Conservation (phyloP, 37 sponge, comb jelly and placozoan genomes). For the Beroe forskalii region DNA sequence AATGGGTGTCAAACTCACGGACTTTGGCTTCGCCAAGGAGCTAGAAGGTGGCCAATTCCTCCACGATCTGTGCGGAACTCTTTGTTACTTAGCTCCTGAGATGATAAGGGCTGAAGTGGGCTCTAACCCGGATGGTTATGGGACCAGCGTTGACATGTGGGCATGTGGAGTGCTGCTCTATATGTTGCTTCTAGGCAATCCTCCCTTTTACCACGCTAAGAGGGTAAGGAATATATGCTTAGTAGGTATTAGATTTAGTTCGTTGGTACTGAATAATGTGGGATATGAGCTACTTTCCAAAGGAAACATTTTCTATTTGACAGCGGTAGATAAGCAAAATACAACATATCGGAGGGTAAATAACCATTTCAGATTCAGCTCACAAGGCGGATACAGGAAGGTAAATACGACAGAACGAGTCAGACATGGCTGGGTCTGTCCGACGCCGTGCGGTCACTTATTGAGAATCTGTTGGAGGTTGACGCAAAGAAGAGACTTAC, state of each 20-base stretch:
- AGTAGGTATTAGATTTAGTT: too few relatives aligned
- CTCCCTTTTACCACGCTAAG: slow-evolving; percentile 2
- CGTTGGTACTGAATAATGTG: too few relatives aligned
- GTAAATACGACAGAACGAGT: background rate
- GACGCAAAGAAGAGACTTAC: slow-evolving; percentile 45
- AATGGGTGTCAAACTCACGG: slow-evolving; percentile 17
- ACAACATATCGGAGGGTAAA: too few relatives aligned
- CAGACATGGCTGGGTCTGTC: slow-evolving; percentile 15
- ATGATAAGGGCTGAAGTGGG: slow-evolving; percentile 34
- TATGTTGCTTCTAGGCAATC: slow-evolving; percentile 7
- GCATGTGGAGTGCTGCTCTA: slow-evolving; percentile 58
- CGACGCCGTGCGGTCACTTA: background rate
- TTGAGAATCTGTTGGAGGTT: background rate
- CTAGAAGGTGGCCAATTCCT: slow-evolving; percentile 23
- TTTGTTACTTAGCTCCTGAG: slow-evolving; percentile 35
- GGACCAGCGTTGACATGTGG: slow-evolving; percentile 53
- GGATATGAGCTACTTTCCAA: too few relatives aligned
- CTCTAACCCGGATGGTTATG: slow-evolving; percentile 9
- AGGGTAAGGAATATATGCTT: too few relatives aligned
- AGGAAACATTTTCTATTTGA: too few relatives aligned
- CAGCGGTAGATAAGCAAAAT: too few relatives aligned
- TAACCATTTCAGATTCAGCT: slow-evolving; percentile 6
- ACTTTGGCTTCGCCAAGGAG: slow-evolving; percentile 53
- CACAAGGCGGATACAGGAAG: slow-evolving; percentile 21
- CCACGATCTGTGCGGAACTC: slow-evolving; percentile 48